Evolutionary conservation across 2,888 invertebrate genomes (phyloP), one percentile per base, ranked within the genome.

Genomic region (Nasonia oneida): DNA sequence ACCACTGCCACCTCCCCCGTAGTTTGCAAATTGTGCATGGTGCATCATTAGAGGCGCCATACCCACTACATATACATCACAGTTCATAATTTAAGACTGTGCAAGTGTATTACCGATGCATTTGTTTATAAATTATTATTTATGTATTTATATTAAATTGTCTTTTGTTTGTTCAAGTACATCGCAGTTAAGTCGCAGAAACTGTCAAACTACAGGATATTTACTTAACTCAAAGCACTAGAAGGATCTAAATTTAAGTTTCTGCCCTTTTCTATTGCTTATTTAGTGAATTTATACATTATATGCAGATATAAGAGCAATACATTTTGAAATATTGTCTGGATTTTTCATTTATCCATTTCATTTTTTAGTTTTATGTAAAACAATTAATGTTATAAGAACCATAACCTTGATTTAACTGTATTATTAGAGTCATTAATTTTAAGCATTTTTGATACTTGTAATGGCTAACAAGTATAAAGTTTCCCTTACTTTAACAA

Each of bases 1-100:
- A 94, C 95, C 95, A 94, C 94, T 94, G 93, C 94, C 94, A 93
- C 94, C 94, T 94, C 94, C 94, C 93, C 94, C 94, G 94, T 94
- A 94, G 94, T 94, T 94, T 94, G 94, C 93, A 94, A 61, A 61
- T 61, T 94, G 95, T 94, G 94, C 94, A 93, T 94, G 94, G 94
- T 94, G 94, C 94, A 94, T 94, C 94, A 94, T 93, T 93, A 93
- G 91, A 93, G 93, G 93, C 93, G 93, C 93, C 93, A 94, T 93
- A 93, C 94, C 92, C 93, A 94, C 94, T 94, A 94, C 81, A 86
- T 86, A 89, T 89, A 87, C 88, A 90, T 90, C 88, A 90, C 88
- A 89, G 89, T 91, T 91, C 90, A 91, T 91, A 86, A 91, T 90
- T 91, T 91, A 88, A 91, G 89, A 91, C 89, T 90, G 89, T 89